Evolutionary conservation across 2,113 vertebrate species (phyloP).

Genomic region (Chaetodon auriga): DNA sequence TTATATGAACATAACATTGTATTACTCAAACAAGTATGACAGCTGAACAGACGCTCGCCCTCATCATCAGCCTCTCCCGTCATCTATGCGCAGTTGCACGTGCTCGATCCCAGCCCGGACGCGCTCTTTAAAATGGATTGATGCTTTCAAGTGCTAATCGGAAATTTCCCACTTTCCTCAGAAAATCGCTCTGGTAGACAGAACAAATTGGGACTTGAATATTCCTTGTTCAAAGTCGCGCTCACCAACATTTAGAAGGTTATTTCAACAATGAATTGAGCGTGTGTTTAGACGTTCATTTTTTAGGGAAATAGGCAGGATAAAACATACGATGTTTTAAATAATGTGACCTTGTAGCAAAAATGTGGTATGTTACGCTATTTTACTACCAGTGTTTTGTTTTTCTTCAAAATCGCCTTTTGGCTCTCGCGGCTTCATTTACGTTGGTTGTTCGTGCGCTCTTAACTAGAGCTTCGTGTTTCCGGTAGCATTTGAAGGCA

Average conservation of each 20-base stretch:
- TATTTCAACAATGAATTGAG: background rate
- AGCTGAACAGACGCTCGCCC: no score
- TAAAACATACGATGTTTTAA: background rate
- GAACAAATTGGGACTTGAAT: background rate
- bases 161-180: background rate
- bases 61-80: no score
- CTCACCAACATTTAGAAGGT: background rate
- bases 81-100: no score
- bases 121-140: background rate
- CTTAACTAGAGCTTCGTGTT: background rate
- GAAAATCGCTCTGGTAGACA: background rate
- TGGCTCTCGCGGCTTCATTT: background rate
- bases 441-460: no score
- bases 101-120: no score
- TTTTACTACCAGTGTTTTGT: background rate
- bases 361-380: background rate
- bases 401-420: background rate
- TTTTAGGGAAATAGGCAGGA: rapidly evolving
- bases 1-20: no score
- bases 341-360: background rate
- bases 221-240: background rate
- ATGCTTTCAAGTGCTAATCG: constrained; percentile 45
- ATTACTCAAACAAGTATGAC: no score
- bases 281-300: no score
- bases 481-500: constrained; percentile 49